Evolutionary conservation across 2,888 invertebrate species (phyloP), one percentile per base, ranked within the genome.

Genomic region (Dolomedes plantarius): DNA sequence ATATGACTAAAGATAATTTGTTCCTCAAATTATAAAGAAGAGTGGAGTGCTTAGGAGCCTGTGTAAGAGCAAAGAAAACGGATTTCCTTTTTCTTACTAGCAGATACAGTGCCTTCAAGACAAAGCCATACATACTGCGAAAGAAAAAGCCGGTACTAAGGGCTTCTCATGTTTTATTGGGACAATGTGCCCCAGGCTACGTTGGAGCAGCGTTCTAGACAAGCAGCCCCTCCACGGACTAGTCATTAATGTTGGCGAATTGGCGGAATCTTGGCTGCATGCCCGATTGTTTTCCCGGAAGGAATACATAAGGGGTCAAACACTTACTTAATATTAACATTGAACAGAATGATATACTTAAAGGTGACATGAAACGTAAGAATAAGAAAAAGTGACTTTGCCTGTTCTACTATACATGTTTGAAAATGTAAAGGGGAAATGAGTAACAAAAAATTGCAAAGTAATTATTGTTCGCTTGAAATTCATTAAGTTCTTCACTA

Each of bases 161-260:
- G 77, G 67, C 67, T 65, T 71, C 71, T 82, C 77, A 71, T 83
- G 77, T 77, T 83, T 83, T 83, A 83, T 83, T 83, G 83, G 83
- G 76, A 75, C 77, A 67, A 50, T 68, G 31, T 72, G 77, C 72
- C 72, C 16, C 28, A 11, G 83, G 83, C 72, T 73, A 64, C 72
- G 41, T 56, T 68, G 31, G 50, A 32, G 67, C 65, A 67, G 64
- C 36, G 65, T 72, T 67, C 72, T 36, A 50, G 68, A 82, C 79
- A 73, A 73, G 72, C 41, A 71, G 29, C 39, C 39, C 65, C 82
- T 73, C 79, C 23, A 65, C 36, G 71, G 75, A 76, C 82, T 82
- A 62, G 82, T 82, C 82, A 82, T 82, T 82, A 82, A 71, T 82
- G 77, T 36, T 83, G 68, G 81, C 74, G 69, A 81, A 65, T 78